phyloP scores from a whole-genome alignment of 2,113 vertebrate genomes.

The Salminus brasiliensis region DNA sequence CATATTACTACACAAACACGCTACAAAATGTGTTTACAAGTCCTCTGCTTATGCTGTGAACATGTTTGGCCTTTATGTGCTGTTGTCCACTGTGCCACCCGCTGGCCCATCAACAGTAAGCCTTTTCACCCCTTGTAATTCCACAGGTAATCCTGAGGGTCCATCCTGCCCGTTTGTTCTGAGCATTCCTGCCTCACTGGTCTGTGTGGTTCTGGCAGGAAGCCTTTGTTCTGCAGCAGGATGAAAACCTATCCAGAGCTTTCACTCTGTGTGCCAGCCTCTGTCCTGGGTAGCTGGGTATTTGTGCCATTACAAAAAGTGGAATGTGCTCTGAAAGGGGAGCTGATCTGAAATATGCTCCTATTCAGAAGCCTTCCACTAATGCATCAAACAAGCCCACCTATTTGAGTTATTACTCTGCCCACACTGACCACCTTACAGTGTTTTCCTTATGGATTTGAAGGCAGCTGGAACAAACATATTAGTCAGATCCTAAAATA shows the following conservation, averaged over 20 bases:
- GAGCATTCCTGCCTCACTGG: constrained; percentile 34
- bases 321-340: constrained; percentile 7
- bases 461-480: too few species aligned
- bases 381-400: background rate
- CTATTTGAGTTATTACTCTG: background rate
- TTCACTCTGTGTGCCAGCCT: constrained; percentile 38
- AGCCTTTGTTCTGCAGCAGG: constrained; percentile 42
- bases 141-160: constrained; percentile 49
- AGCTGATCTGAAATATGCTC: background rate
- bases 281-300: constrained; percentile 13
- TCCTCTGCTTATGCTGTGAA: background rate
- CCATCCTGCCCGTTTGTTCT: constrained; percentile 30
- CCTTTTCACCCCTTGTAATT: constrained; percentile 35
- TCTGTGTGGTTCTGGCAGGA: constrained; percentile 29
- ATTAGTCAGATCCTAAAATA: too few species aligned
- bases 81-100: constrained; percentile 10
- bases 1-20: background rate
- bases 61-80: background rate
- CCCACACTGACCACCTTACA: background rate
- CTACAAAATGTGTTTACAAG: background rate
- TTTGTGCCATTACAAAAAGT: constrained; percentile 31
- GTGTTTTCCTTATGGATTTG: background rate
- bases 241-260: constrained; percentile 51
- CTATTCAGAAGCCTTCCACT: background rate
- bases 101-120: constrained; percentile 18